These are phyloP conservation scores for Ostrea edulis DNA, from an alignment of 1,140 invertebrate genomes.

Conservation along the genomic window DNA sequence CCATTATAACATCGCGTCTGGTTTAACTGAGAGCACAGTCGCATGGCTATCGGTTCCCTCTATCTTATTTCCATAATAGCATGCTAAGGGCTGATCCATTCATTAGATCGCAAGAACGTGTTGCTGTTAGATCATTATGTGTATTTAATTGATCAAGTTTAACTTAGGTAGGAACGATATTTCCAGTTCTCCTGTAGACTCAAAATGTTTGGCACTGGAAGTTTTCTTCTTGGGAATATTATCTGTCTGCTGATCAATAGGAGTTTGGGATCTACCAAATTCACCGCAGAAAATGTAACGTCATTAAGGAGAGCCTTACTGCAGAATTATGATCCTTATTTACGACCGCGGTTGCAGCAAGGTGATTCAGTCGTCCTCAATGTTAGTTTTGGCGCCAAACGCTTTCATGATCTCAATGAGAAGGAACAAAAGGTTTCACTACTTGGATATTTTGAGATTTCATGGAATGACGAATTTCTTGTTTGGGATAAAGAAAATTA, in stretches of 20 bases:
- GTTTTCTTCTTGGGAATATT: neutral
- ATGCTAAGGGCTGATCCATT: too few species aligned
- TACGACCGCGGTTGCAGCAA: neutral
- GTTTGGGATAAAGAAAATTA: neutral
- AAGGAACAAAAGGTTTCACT: neutral
- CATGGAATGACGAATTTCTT: neutral
- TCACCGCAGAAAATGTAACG: neutral
- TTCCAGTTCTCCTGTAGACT: neutral
- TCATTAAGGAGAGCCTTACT: neutral
- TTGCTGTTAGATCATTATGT: too few species aligned
- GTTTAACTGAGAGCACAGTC: too few species aligned
- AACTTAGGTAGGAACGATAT: too few species aligned
- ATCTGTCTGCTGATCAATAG: neutral
- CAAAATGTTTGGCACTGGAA: neutral
- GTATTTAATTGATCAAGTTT: too few species aligned
- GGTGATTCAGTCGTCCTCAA: neutral
- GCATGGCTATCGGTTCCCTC: too few species aligned
- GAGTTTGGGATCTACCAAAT: neutral
- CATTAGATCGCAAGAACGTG: too few species aligned
- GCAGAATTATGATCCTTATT: neutral
- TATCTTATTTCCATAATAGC: too few species aligned
- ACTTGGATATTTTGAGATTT: neutral
- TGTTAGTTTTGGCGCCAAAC: neutral
- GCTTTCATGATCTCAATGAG: neutral
- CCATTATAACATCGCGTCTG: too few species aligned